These are phyloP conservation scores for Pachyseris speciosa DNA, from an alignment of 64 coral and sea anemone species.

Conservation along the genomic window DNA sequence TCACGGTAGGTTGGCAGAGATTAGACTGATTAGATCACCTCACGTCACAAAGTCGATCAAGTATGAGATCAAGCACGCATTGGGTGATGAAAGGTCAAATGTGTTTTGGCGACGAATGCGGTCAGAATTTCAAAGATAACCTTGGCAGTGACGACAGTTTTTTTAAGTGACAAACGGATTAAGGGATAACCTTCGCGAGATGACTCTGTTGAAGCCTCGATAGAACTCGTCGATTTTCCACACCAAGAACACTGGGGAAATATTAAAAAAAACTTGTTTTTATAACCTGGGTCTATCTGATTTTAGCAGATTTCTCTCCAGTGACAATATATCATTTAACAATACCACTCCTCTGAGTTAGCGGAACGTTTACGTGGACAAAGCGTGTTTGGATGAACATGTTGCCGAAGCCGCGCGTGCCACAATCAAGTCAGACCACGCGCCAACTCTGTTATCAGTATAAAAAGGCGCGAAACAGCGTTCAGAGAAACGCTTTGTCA, in stretches of 20 bases:
- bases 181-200: too few relatives aligned
- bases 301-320: too few relatives aligned
- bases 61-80: neutral
- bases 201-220: too few relatives aligned
- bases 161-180: neutral
- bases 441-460: neutral
- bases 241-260: too few relatives aligned
- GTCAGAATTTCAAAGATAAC: neutral
- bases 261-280: too few relatives aligned
- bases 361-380: too few relatives aligned
- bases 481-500: neutral
- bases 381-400: neutral
- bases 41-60: neutral
- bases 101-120: neutral
- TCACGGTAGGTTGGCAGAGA: neutral
- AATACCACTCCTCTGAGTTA: too few relatives aligned
- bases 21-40: constrained; percentile 2
- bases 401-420: neutral
- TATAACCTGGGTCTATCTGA: too few relatives aligned
- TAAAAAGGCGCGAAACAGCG: neutral
- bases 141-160: neutral
- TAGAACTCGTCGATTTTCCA: too few relatives aligned
- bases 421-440: neutral
- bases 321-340: too few relatives aligned
- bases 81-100: neutral